Percentiles rank a stretch among this genome's conserved stretches.
Conservation (phyloP, 1,140 invertebrate genomes). For the Habropoda laboriosa region DNA sequence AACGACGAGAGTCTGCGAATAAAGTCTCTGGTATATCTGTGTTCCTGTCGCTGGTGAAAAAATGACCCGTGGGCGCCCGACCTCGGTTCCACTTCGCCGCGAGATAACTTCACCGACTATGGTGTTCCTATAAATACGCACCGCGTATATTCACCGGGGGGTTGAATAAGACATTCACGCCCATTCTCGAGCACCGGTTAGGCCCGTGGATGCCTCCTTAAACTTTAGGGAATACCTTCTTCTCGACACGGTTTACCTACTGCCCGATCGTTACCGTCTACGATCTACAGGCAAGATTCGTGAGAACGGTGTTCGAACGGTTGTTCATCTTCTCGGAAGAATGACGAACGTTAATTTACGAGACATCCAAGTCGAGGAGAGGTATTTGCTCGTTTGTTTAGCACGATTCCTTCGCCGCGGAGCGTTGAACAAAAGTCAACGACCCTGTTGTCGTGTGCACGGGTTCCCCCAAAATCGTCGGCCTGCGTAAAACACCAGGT, state of each 20-base stretch:
- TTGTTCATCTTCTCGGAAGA: constrained; percentile 18
- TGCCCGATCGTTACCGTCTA: no score
- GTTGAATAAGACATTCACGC: neutral
- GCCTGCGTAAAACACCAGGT: neutral
- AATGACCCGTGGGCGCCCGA: constrained; percentile 20
- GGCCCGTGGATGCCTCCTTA: no score
- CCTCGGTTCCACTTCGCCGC: constrained; percentile 15
- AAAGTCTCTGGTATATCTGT: constrained; percentile 11
- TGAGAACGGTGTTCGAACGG: neutral
- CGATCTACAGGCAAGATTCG: neutral
- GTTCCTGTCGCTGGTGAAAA: constrained; percentile 20
- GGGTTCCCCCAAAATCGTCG: constrained; percentile 4
- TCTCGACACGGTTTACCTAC: no score
- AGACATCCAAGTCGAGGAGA: neutral
- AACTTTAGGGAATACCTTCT: no score
- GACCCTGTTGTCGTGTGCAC: neutral
- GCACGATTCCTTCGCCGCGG: neutral
- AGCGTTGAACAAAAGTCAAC: constrained; percentile 26
- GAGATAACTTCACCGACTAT: constrained; percentile 29
- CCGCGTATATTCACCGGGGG: neutral
- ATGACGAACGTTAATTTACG: constrained; percentile 11
- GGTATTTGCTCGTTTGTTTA: constrained; percentile 26
- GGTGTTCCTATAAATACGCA: constrained; percentile 24
- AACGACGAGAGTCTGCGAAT: neutral
- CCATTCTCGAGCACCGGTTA: constrained; percentile 17